Percentiles rank a stretch among this genome's conserved stretches.
Conservation (phyloP, 2,888 invertebrate species). For the Brenthis hecate region DNA sequence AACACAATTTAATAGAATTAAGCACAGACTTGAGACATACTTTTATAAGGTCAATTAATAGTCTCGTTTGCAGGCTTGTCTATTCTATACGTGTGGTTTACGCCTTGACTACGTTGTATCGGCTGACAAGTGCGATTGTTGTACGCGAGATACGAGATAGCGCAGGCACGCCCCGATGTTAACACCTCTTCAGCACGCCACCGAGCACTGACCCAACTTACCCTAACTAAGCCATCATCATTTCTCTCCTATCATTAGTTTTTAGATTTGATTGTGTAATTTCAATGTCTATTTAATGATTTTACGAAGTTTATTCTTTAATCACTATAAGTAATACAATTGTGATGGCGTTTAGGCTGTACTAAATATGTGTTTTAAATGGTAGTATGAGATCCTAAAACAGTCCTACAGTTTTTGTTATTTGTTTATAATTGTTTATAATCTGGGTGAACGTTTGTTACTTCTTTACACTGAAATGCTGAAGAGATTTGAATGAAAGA, state of each 20-base stretch:
- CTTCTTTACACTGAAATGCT: too few relatives aligned
- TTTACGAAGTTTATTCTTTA: too few relatives aligned
- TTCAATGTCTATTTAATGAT: too few relatives aligned
- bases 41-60: background rate
- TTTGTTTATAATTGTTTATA: too few relatives aligned
- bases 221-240: conserved; percentile 3
- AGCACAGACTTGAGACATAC: background rate
- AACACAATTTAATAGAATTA: too few relatives aligned
- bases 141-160: conserved; percentile 65
- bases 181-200: conserved; percentile 68
- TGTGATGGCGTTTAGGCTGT: too few relatives aligned
- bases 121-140: conserved; percentile 70
- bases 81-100: conserved; percentile 31
- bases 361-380: too few relatives aligned
- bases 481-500: too few relatives aligned
- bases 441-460: too few relatives aligned
- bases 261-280: background rate
- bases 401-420: too few relatives aligned
- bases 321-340: too few relatives aligned
- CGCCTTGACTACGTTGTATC: conserved; percentile 36
- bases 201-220: conserved; percentile 49
- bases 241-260: background rate
- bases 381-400: too few relatives aligned
- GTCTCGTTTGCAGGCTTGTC: conserved; percentile 16
- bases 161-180: conserved; percentile 68